A percentile compares a stretch with the other conserved stretches of the same genome.
Evolutionary conservation across 92 coral and sea anemone genomes (phyloP).

Genomic region (Virgularia gustaviana): DNA sequence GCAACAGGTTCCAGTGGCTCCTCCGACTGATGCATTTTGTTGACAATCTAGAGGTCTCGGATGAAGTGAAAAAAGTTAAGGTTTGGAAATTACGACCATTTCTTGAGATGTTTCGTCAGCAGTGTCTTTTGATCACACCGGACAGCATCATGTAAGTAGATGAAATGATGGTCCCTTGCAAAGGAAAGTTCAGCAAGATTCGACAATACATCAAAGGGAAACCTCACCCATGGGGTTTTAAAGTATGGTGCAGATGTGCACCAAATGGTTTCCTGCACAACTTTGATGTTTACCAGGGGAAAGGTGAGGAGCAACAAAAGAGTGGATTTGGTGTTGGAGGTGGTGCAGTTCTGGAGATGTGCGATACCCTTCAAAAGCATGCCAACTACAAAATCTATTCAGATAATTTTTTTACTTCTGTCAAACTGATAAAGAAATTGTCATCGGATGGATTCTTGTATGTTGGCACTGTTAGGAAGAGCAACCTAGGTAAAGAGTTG

Average conservation of each 20-base stretch:
- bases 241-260: conserved; percentile 25
- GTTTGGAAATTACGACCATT: conserved; percentile 56
- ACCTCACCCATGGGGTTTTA: conserved; percentile 37
- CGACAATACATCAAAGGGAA: conserved; percentile 23
- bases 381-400: conserved; percentile 6
- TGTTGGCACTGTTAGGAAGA: conserved; percentile 9
- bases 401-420: not conserved
- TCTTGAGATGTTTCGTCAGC: conserved; percentile 37
- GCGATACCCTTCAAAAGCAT: conserved; percentile 14
- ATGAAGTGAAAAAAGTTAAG: conserved; percentile 45
- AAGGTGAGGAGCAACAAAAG: not conserved
- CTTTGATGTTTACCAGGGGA: conserved; percentile 30
- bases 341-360: not conserved
- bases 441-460: not conserved
- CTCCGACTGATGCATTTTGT: conserved; percentile 46
- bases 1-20: conserved; percentile 43
- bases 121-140: conserved; percentile 15
- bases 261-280: conserved; percentile 10
- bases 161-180: conserved; percentile 31
- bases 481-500: not conserved
- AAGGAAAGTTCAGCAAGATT: conserved; percentile 24
- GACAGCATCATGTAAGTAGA: too few relatives aligned
- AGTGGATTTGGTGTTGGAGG: conserved; percentile 7
- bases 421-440: conserved; percentile 14
- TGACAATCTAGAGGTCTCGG: conserved; percentile 42